Base-by-base conservation (phyloP, 1,140 invertebrate species). In the Drosophila virilis region DNA sequence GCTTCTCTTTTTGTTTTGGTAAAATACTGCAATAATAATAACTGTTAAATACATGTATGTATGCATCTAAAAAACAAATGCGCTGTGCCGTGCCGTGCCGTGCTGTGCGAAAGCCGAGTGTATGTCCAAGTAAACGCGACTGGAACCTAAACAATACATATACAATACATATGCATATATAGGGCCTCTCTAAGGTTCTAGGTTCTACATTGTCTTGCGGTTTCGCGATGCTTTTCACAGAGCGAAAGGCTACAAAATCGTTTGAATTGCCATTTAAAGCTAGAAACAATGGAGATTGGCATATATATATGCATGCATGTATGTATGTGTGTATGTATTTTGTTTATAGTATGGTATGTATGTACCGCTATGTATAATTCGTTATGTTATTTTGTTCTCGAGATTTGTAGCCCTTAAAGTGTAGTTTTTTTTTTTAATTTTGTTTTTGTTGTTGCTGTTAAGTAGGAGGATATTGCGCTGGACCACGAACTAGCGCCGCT, bases 41-140 rank as follows among this genome's bases (percentile, higher is more conserved):
- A 86, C 81, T 86, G 59, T 80, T 85, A 80, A 78, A 77, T 74
- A 17, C 17, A 22, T 22, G 22, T 22, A 60, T 78, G 69, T 84
- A 84, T 72, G 78, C 75, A 80, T 65, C 78, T 81, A 75, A 57
- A 86, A 86, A 88, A 88, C 83, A 88, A 83, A 83, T 77, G 83
- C 79, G 55, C 83, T n/a, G 79, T 80, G 83, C 83, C 80, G 83
- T 80, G 83, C 83, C 80, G 83, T 80, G 83, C 83, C 80, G 83
- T 80, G 83, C 83, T 83, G 83, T 83, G 84, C 79, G 84, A 81
- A 88, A 84, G 78, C 78, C 74, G 69, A 75, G 77, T 60, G 59
- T 66, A 46, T 35, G 28, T 50, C 38, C 38, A 40, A 40, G 38
- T 40, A 40, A 40, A 40, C 38, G 38, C 38, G 15, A 42, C 15